Conservation (phyloP, 1,140 invertebrate species). For the Argopecten irradians region DNA sequence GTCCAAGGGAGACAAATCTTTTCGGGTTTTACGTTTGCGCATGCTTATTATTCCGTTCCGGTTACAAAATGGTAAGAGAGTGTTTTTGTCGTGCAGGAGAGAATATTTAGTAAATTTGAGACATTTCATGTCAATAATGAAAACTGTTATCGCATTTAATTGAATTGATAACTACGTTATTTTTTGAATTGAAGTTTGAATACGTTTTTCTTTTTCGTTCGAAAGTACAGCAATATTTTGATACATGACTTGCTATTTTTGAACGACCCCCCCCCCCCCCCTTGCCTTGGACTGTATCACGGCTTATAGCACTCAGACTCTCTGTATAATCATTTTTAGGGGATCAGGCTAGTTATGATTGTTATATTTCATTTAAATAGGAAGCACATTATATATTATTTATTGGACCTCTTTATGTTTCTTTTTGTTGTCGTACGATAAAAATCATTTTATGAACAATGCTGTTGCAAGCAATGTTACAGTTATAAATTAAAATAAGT, state of each 20-base stretch:
- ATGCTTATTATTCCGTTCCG: neutral
- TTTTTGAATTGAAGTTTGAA: neutral
- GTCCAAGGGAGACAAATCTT: neutral
- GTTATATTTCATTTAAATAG: too few species aligned
- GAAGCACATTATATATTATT: too few species aligned
- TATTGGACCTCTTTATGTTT: too few species aligned
- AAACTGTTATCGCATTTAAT: neutral
- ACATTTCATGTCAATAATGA: neutral
- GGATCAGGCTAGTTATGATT: too few species aligned
- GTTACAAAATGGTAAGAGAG: conserved; percentile 10
- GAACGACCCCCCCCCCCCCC: neutral
- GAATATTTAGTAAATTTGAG: neutral
- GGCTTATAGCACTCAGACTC: too few species aligned
- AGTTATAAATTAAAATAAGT: too few species aligned
- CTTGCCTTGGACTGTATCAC: too few species aligned
- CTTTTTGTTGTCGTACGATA: too few species aligned
- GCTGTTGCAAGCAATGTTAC: too few species aligned
- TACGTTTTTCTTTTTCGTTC: neutral
- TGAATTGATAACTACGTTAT: neutral
- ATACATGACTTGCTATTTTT: neutral
- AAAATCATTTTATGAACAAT: too few species aligned
- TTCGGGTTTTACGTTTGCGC: too few species aligned
- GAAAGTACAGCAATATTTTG: neutral
- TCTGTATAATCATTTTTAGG: too few species aligned
- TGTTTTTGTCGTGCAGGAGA: neutral